These are phyloP conservation scores for Drosophila greeni DNA, from an alignment of 2,888 invertebrate species.

Conservation along the genomic window DNA sequence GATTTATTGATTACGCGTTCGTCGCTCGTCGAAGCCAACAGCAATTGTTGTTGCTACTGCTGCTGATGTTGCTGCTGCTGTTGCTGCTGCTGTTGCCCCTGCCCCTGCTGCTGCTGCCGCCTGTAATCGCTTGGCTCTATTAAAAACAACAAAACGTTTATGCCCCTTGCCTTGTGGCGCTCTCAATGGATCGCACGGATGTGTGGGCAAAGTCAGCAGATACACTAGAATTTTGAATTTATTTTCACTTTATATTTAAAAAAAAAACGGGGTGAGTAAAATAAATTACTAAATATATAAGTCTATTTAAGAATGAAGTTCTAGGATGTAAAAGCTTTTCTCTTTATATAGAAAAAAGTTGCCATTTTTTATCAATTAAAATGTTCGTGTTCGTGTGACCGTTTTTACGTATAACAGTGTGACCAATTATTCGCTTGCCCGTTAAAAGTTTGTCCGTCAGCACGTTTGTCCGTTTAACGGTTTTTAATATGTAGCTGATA, in stretches of 20 bases:
- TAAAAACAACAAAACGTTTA: slow-evolving; percentile 72
- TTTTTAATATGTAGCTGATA: no score
- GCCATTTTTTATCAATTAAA: no score
- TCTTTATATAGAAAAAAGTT: no score
- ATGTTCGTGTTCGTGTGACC: no score
- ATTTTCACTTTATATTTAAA: not conserved
- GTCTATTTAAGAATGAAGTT: not conserved
- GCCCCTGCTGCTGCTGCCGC: slow-evolving; percentile 35
- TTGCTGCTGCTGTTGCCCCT: no score
- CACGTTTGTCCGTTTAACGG: no score
- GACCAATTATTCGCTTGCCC: not conserved
- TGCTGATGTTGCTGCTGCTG: slow-evolving; percentile 30
- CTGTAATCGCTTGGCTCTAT: slow-evolving; percentile 70
- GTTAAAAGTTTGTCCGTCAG: no score
- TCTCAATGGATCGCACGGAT: slow-evolving; percentile 48
- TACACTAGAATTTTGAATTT: not conserved
- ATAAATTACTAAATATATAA: no score
- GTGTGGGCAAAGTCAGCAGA: slow-evolving; percentile 32
- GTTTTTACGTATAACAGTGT: not conserved
- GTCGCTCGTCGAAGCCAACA: slow-evolving; percentile 60
- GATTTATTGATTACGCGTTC: slow-evolving; percentile 75
- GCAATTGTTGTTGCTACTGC: slow-evolving; percentile 48
- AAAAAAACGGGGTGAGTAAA: no score
- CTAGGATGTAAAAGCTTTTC: no score
- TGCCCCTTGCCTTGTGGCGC: slow-evolving; percentile 65